phyloP scores from a whole-genome alignment of 2,797 vertebrate genomes.

The Eurystomus glaucurus region DNA sequence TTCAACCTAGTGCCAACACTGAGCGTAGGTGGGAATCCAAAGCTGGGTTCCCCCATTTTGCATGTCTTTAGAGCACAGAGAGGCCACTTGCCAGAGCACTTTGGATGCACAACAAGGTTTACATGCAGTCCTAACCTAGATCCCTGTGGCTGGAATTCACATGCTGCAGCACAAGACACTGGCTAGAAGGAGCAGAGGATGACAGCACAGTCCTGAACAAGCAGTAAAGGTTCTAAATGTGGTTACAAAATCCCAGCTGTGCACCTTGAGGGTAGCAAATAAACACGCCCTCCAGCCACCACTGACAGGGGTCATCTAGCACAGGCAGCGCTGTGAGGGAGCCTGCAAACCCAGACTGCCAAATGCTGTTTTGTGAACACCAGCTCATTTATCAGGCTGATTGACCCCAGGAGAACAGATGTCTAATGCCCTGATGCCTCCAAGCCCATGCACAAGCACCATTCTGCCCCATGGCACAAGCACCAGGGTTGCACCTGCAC shows the following conservation, averaged over 20 bases:
- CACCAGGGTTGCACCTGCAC: fast-evolving
- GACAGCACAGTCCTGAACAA: not conserved
- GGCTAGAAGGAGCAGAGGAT: not conserved
- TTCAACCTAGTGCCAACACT: not conserved
- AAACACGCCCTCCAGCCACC: not conserved
- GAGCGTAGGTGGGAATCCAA: fast-evolving
- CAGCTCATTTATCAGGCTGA: not conserved
- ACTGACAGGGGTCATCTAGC: not conserved
- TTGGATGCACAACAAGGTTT: not conserved
- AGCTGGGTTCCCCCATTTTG: not conserved
- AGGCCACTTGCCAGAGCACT: fast-evolving
- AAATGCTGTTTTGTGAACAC: not conserved
- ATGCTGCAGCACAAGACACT: not conserved
- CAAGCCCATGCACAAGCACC: not conserved
- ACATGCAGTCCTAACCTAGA: not conserved
- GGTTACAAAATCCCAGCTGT: not conserved
- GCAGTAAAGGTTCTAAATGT: not conserved
- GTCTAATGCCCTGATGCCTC: not conserved
- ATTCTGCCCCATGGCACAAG: not conserved
- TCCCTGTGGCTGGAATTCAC: not conserved
- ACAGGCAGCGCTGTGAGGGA: not conserved
- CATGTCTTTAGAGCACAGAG: not conserved
- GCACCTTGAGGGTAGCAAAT: not conserved
- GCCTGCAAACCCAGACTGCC: not conserved
- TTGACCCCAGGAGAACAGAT: not conserved